Conservation (phyloP, 2,888 invertebrate species). For the Hetaerina titia region DNA sequence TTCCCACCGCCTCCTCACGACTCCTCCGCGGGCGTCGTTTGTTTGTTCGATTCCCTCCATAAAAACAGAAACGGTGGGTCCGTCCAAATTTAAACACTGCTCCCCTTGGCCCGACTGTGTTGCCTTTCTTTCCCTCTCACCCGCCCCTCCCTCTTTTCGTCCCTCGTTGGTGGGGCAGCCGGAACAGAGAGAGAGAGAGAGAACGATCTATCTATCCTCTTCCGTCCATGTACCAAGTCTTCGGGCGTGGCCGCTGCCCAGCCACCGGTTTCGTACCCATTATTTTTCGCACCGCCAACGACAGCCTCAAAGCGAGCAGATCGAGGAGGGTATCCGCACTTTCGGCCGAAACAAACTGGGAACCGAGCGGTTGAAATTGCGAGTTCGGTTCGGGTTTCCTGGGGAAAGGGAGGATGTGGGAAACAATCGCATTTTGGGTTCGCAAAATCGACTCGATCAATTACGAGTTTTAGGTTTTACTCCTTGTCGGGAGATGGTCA, state of each 20-base stretch:
- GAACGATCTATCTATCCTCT: background rate
- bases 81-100: slow-evolving; percentile 65
- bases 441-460: no score
- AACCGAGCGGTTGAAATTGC: no score
- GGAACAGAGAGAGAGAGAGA: background rate
- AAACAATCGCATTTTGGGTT: no score
- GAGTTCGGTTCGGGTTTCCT: no score
- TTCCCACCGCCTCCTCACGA: background rate
- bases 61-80: slow-evolving; percentile 58
- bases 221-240: background rate
- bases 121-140: background rate
- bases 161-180: background rate
- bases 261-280: background rate
- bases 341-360: no score
- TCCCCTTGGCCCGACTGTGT: background rate
- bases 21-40: slow-evolving; percentile 36
- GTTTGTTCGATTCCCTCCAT: slow-evolving; percentile 63
- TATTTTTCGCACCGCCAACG: no score
- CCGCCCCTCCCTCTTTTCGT: background rate
- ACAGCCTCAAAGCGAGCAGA: no score
- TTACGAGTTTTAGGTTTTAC: no score
- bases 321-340: no score
- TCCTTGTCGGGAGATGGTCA: no score
- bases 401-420: no score
- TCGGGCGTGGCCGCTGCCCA: background rate